Base-by-base conservation (phyloP, 2,797 vertebrate genomes). In the Lates japonicus region DNA sequence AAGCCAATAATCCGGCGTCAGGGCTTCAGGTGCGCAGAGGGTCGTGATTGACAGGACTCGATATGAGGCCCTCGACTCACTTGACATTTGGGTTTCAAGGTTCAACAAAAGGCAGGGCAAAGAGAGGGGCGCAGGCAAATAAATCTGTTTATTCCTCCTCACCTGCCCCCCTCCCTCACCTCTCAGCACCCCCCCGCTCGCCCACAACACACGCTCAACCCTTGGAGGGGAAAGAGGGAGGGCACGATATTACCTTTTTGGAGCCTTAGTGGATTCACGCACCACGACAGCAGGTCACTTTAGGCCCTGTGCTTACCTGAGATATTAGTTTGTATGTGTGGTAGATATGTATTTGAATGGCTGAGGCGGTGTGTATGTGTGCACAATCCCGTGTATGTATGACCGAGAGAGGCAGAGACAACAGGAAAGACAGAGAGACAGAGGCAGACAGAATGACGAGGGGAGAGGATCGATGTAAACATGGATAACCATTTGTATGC, bases 41-140 rank as follows among this genome's bases (percentile, higher is more conserved):
- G 95, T 94, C 93, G 93, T 98, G 97, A 98, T 97, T 98, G 97
- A 98, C 97, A 97, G 97, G 95, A 94, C 94, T 95, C 87, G 96
- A 97, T 97, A 97, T 97, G 96, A 97, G 96, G 95, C 96, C 96
- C 95, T 93, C 89, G 95, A 94, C 96, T 97, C 96, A 97, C 96
- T 97, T 97, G 97, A 97, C 97, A 97, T 98, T 97, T 98, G 95
- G 95, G 96, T 96, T 97, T 98, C 96, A 97, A 97, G 95, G 95
- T 95, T 96, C 94, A 96, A 96, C 94, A 96, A 95, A 94, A 94
- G 94, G 93, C 90, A 90, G 84, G 93, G 92, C 90, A 94, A 95
- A 94, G 93, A 96, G 94, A 96, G 94, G 86, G 90, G 92, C 90
- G 90, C 92, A 94, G 93, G 94, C 91, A 96, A 97, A 97, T 96